Evolutionary conservation across 2,113 vertebrate species (phyloP).

Genomic region (Columbina picui): DNA sequence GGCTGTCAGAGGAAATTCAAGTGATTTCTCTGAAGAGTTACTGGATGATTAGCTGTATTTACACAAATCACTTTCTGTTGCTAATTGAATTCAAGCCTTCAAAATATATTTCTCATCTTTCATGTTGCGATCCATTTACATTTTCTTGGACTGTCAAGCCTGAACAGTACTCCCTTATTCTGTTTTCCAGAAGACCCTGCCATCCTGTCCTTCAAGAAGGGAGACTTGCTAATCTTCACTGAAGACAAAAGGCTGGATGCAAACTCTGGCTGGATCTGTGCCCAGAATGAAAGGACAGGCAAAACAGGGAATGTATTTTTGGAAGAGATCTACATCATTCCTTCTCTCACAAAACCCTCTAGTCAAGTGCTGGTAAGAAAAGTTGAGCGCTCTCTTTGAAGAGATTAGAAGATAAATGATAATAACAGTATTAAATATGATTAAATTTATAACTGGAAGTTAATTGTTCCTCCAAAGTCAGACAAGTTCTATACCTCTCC

Average conservation of each 20-base stretch:
- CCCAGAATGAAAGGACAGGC: conserved; percentile 82
- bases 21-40: neutral
- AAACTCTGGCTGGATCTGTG: conserved; percentile 83
- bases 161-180: neutral
- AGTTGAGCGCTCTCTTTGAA: neutral
- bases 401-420: neutral
- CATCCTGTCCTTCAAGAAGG: conserved; percentile 88
- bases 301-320: conserved; percentile 82
- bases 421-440: neutral
- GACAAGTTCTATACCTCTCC: neutral
- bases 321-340: conserved; percentile 83
- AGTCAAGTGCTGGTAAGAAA: conserved; percentile 86
- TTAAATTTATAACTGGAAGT: neutral
- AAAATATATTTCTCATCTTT: neutral
- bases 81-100: neutral
- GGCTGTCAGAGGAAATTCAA: neutral
- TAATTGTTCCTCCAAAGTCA: neutral
- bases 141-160: neutral
- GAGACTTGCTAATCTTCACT: conserved; percentile 87
- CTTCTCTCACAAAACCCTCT: conserved; percentile 87
- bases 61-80: neutral
- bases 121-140: neutral
- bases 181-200: conserved; percentile 81
- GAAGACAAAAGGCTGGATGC: conserved; percentile 79
- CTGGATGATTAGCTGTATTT: neutral